Evolutionary conservation across 2,113 vertebrate genomes (phyloP).

Genomic region (Eulemur macaco): DNA sequence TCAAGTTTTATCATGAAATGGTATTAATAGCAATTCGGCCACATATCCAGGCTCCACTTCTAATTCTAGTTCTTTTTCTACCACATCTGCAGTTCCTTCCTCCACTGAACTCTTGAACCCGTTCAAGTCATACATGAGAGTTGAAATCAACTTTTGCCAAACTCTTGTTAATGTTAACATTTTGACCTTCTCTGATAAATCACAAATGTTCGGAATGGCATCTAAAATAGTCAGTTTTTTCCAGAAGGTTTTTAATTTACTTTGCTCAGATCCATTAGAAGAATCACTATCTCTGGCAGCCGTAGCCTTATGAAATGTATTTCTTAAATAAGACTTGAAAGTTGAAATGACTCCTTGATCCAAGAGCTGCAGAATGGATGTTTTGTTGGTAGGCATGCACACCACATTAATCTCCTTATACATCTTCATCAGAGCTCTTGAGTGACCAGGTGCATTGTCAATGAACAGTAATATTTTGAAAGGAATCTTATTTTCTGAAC

Average conservation of each 20-base stretch:
- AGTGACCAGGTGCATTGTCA: no score
- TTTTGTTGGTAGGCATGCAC: no score
- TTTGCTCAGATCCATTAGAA: background rate
- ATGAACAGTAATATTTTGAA: background rate
- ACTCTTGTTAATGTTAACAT: background rate
- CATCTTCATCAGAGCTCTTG: no score
- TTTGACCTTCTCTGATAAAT: background rate
- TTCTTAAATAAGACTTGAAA: background rate
- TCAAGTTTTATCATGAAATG: background rate
- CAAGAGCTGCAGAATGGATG: background rate
- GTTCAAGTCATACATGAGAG: background rate
- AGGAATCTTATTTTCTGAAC: background rate
- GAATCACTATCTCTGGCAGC: background rate
- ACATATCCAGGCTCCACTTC: background rate
- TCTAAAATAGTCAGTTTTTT: background rate
- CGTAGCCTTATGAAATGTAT: background rate
- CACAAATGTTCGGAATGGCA: background rate
- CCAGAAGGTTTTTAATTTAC: background rate
- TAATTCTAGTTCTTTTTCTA: background rate
- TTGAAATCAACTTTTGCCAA: background rate
- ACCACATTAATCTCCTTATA: no score
- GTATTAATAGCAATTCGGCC: background rate
- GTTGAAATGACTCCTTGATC: background rate
- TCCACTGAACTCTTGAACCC: background rate
- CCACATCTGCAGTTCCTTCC: background rate